These are phyloP conservation scores for Plebejus melissa DNA, from an alignment of 2,888 invertebrate genomes.

Conservation along the genomic window DNA sequence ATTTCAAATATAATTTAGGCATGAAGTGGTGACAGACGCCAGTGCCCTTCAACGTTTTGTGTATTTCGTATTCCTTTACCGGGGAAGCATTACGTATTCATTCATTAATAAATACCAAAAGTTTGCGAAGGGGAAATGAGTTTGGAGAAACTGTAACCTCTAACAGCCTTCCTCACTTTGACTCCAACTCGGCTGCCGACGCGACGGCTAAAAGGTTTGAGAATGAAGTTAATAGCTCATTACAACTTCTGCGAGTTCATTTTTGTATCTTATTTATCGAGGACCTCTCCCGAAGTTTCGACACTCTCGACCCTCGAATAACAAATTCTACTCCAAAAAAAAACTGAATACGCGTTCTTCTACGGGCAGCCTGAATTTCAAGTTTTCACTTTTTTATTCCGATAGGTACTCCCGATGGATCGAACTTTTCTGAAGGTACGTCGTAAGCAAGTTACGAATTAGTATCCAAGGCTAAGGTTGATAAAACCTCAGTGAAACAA, in stretches of 20 bases:
- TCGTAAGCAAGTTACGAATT: background rate
- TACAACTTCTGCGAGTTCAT: conserved; percentile 5
- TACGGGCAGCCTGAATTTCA: background rate
- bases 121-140: conserved; percentile 15
- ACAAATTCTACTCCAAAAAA: background rate
- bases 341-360: background rate
- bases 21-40: background rate
- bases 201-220: conserved; percentile 2
- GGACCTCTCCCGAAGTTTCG: background rate
- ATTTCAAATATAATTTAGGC: background rate
- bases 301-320: background rate
- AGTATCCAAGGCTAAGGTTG: background rate
- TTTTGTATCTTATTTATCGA: conserved; percentile 2
- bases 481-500: background rate
- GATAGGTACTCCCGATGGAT: background rate
- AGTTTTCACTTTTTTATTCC: background rate
- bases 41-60: background rate
- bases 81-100: conserved; percentile 10
- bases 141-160: conserved; percentile 8
- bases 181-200: background rate
- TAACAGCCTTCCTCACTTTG: conserved; percentile 12
- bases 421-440: background rate
- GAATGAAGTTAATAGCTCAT: conserved; percentile 16
- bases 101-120: conserved; percentile 10
- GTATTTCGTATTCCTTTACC: conserved; percentile 14